Percentiles rank a stretch among this genome's conserved stretches.
phyloP scores from a whole-genome alignment of 2,113 vertebrate genomes.

The Melanerpes aurifrons region DNA sequence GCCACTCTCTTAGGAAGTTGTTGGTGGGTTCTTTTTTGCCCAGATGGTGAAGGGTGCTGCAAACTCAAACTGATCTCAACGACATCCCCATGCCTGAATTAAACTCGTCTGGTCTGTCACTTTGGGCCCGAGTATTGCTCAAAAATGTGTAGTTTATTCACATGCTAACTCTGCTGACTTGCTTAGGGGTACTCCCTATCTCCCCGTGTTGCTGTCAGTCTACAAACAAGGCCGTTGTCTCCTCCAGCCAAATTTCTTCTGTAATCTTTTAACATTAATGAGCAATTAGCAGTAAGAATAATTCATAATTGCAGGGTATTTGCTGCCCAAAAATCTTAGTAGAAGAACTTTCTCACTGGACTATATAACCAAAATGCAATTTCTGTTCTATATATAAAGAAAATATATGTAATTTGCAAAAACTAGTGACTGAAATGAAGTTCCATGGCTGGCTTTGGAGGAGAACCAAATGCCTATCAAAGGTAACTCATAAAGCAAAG shows the following conservation, averaged over 20 bases:
- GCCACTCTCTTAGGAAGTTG: not conserved
- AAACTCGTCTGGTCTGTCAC: not conserved
- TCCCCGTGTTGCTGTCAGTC: not conserved
- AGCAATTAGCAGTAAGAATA: not conserved
- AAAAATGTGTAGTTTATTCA: not conserved
- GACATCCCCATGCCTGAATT: not conserved
- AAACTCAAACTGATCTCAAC: fast-evolving
- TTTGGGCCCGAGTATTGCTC: not conserved
- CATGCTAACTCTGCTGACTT: not conserved
- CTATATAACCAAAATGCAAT: not conserved
- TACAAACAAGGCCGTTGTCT: not conserved
- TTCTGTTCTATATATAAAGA: not conserved
- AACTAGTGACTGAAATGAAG: not conserved
- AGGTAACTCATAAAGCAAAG: not conserved
- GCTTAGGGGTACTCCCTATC: not conserved
- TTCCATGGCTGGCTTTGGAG: not conserved
- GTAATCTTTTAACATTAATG: not conserved
- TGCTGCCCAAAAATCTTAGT: not conserved
- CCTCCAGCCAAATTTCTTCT: not conserved
- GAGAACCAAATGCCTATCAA: not conserved
- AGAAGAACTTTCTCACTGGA: not conserved
- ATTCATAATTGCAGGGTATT: not conserved
- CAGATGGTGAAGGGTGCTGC: not conserved
- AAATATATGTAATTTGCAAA: not conserved
- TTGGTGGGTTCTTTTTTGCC: not conserved